Percentiles rank a stretch among this genome's conserved stretches.
Conservation (phyloP, 2,113 vertebrate species). For the Sporophila hypoxantha region DNA sequence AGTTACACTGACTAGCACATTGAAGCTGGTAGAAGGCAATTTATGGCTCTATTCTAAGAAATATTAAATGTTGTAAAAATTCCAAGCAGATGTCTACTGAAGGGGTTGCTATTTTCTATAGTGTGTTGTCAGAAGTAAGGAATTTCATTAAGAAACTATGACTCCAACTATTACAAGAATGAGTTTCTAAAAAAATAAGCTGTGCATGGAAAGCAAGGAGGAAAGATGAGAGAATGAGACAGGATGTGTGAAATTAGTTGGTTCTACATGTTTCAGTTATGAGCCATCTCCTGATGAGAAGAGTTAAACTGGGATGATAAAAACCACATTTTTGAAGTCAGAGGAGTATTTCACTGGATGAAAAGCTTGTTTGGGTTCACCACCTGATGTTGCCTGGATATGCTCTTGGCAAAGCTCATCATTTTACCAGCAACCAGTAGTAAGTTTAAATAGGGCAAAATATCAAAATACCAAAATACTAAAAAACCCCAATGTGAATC, state of each 20-base stretch:
- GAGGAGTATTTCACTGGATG: background rate
- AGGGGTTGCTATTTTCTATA: conserved; percentile 27
- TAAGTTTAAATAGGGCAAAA: background rate
- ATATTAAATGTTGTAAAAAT: conserved; percentile 6
- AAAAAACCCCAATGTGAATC: background rate
- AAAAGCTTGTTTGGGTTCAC: background rate
- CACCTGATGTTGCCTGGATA: background rate
- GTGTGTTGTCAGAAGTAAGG: conserved; percentile 40
- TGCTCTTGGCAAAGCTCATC: background rate
- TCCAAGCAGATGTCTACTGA: conserved; percentile 23
- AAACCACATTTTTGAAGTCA: background rate
- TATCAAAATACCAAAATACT: no score
- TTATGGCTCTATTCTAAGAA: background rate
- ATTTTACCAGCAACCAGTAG: background rate
- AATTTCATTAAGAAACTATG: conserved; percentile 47
- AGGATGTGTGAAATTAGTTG: background rate
- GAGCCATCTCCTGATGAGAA: background rate
- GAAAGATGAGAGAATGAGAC: background rate
- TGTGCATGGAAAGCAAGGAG: background rate
- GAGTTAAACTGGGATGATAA: background rate
- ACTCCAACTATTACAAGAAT: conserved; percentile 8
- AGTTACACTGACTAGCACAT: background rate
- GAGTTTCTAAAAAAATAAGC: background rate
- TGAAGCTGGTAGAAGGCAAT: background rate
- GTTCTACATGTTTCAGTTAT: background rate